Conservation (phyloP, 2,113 vertebrate species). For the Hucho hucho region DNA sequence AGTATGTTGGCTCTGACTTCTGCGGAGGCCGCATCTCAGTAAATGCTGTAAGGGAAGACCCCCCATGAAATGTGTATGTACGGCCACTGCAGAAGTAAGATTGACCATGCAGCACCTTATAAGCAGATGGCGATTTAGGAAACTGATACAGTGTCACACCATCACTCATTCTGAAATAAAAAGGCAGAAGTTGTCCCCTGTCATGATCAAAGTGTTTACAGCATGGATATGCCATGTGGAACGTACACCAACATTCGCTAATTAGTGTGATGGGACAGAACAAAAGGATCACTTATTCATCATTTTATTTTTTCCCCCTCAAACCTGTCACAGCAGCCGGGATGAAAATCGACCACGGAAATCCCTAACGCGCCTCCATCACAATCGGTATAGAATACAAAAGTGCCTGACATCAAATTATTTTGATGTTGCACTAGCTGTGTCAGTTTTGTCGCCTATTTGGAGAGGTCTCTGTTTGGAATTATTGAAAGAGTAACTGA, state of each 20-base stretch:
- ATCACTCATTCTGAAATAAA: neutral
- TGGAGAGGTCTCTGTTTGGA: slow-evolving; percentile 59
- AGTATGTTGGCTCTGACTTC: too few species aligned
- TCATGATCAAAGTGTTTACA: slow-evolving; percentile 30
- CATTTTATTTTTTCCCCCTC: slow-evolving; percentile 25
- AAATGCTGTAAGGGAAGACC: too few species aligned
- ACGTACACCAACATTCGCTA: slow-evolving; percentile 28
- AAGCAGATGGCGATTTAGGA: neutral
- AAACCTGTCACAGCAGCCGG: slow-evolving; percentile 27
- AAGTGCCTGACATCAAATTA: slow-evolving; percentile 74
- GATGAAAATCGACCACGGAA: slow-evolving; percentile 37
- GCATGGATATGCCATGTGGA: slow-evolving; percentile 15
- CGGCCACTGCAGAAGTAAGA: too few species aligned
- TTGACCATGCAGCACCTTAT: neutral
- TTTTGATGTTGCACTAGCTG: slow-evolving; percentile 67
- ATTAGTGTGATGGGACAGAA: slow-evolving; percentile 58
- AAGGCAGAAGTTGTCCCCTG: neutral
- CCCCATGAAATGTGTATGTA: too few species aligned
- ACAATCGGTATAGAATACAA: slow-evolving; percentile 52
- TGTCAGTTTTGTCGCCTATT: slow-evolving; percentile 68
- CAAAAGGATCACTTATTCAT: slow-evolving; percentile 36
- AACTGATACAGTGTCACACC: neutral
- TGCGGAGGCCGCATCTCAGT: too few species aligned
- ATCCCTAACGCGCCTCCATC: slow-evolving; percentile 23
- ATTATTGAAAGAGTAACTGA: slow-evolving; percentile 75